A percentile compares a stretch with the other conserved stretches of the same genome.
Evolutionary conservation across 2,797 vertebrate genomes (phyloP).

Genomic region (Alauda arvensis): DNA sequence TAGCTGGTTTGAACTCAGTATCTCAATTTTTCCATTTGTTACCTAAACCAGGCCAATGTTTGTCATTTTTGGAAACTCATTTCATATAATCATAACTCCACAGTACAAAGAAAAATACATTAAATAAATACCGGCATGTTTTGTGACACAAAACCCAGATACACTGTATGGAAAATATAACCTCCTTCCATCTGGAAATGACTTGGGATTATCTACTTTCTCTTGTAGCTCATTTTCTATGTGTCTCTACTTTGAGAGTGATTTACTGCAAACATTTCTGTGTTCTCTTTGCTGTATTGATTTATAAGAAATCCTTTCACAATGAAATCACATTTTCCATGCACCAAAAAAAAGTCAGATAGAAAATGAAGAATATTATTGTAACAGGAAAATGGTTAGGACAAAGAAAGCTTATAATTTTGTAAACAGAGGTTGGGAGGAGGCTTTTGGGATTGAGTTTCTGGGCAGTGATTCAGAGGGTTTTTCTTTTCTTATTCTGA

Average conservation of each 20-base stretch:
- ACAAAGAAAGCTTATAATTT: constrained; percentile 75
- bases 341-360: constrained; percentile 44
- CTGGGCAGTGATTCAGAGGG: constrained; percentile 53
- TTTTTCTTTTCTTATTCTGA: constrained; percentile 62
- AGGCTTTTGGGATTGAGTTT: constrained; percentile 60
- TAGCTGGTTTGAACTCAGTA: constrained; percentile 24
- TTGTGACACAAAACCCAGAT: constrained; percentile 51
- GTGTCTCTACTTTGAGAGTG: constrained; percentile 40
- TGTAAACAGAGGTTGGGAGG: constrained; percentile 74
- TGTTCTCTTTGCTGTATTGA: constrained; percentile 59
- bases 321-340: constrained; percentile 75
- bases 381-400: constrained; percentile 69
- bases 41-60: constrained; percentile 44
- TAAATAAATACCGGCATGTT: constrained; percentile 49
- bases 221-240: constrained; percentile 45
- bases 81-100: constrained; percentile 33
- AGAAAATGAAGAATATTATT: constrained; percentile 65
- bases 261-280: constrained; percentile 59
- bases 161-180: constrained; percentile 58
- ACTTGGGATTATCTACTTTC: constrained; percentile 58
- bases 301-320: constrained; percentile 65
- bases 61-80: constrained; percentile 44
- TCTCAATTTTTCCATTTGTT: constrained; percentile 55
- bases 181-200: constrained; percentile 60
- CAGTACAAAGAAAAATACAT: background rate